phyloP scores from a whole-genome alignment of 2,113 vertebrate species.

The Setophaga coronata region DNA sequence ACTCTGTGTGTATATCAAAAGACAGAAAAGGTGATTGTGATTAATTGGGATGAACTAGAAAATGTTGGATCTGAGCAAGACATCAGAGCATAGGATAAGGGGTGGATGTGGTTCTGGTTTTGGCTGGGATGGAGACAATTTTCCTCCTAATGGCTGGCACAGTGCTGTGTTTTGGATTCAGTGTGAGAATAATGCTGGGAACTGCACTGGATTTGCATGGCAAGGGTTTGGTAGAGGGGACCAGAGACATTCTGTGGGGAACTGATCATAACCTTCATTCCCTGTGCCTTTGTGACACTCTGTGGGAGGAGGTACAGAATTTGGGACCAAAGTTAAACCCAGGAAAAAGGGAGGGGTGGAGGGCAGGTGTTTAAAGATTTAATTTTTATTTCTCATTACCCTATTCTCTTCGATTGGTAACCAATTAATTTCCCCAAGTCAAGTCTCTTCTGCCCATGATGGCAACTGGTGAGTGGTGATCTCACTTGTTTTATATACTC shows the following conservation, averaged over 20 bases:
- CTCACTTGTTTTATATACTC: not conserved
- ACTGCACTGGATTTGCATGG: not conserved
- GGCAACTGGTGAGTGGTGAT: not conserved
- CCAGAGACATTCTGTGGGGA: not conserved
- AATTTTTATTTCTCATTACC: not conserved
- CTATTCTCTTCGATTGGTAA: not conserved
- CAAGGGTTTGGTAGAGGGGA: not conserved
- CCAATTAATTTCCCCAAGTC: not conserved
- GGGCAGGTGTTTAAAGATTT: not conserved
- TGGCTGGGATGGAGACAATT: not conserved
- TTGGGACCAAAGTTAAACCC: not conserved
- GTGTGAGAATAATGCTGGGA: not conserved
- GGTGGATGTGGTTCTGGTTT: not conserved
- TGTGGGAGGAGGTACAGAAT: not conserved
- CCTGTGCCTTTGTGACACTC: not conserved
- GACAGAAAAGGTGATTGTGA: accelerated
- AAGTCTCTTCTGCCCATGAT: not conserved
- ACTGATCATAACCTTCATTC: not conserved
- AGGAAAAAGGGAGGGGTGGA: not conserved
- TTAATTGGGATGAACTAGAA: not conserved
- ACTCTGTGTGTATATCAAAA: not conserved
- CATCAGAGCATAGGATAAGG: not conserved
- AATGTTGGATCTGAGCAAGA: not conserved
- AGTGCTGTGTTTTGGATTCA: not conserved
- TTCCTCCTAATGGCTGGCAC: not conserved